A percentile compares a stretch with the other conserved stretches of the same genome.
These are phyloP conservation scores for Doris montereyensis DNA, from an alignment of 2,888 invertebrate species.

Conservation along the genomic window DNA sequence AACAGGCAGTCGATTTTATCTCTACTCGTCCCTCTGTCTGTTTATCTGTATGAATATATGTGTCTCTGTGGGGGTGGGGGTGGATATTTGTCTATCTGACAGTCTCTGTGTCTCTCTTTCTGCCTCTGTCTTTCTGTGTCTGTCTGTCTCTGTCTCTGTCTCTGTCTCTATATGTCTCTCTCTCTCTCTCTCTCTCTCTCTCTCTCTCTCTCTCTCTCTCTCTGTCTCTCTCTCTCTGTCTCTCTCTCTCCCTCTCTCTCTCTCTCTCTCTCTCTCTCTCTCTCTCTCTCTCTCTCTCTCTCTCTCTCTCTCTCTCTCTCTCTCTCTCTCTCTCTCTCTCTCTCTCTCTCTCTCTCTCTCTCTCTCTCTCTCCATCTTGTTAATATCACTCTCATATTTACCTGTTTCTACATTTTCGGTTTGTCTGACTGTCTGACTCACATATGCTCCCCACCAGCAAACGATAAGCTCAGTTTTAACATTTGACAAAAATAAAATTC, in stretches of 20 bases:
- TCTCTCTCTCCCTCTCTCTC: conserved; percentile 3
- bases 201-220: neutral
- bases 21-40: no score
- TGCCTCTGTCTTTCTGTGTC: neutral
- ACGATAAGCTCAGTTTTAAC: no score
- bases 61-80: no score
- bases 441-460: no score
- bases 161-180: conserved; percentile 29
- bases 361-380: neutral
- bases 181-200: conserved; percentile 16
- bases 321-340: conserved; percentile 9
- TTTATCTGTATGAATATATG: no score
- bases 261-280: conserved; percentile 11
- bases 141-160: conserved; percentile 18
- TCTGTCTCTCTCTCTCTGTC: neutral
- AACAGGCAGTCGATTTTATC: no score
- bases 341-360: neutral
- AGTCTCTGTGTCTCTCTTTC: no score
- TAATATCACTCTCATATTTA: no score
- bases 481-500: no score
- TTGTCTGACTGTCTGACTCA: no score
- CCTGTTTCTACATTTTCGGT: no score
- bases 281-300: neutral
- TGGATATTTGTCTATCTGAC: no score
- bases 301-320: conserved; percentile 6